Percentiles rank a stretch among this genome's conserved stretches.
Conservation (phyloP, 1,140 invertebrate species). For the Helicorthomorpha holstii region DNA sequence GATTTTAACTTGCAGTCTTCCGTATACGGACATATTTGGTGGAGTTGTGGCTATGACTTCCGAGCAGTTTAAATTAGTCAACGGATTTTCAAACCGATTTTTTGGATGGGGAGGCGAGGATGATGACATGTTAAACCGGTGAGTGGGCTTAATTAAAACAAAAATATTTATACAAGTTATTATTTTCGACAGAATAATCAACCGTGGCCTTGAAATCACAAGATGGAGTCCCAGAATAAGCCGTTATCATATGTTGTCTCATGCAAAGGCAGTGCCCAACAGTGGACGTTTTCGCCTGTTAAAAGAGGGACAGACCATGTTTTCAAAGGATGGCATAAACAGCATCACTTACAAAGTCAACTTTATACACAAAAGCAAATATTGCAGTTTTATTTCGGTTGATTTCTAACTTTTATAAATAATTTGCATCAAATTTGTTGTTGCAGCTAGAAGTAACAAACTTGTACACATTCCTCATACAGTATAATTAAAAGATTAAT, state of each 20-base stretch:
- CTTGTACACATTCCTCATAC: too few relatives aligned
- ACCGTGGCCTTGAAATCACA: not conserved
- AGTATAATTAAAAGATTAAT: too few relatives aligned
- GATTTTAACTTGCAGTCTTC: conserved; percentile 14
- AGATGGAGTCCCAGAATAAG: conserved; percentile 36
- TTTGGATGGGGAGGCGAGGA: conserved; percentile 90
- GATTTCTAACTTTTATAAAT: too few relatives aligned
- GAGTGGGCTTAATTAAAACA: not conserved
- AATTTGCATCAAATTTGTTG: too few relatives aligned
- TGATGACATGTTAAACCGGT: conserved; percentile 72
- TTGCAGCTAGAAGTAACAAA: too few relatives aligned
- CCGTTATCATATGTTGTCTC: conserved; percentile 75
- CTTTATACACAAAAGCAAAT: too few relatives aligned
- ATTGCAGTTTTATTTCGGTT: too few relatives aligned
- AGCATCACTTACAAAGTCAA: too few relatives aligned
- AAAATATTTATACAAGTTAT: not conserved
- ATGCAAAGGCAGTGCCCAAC: conserved; percentile 72
- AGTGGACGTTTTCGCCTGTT: too few relatives aligned
- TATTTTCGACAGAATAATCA: not conserved
- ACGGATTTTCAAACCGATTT: conserved; percentile 81
- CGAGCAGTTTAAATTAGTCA: conserved; percentile 61
- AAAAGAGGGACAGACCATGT: too few relatives aligned
- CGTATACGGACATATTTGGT: conserved; percentile 31
- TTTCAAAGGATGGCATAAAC: too few relatives aligned
- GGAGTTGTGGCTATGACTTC: conserved; percentile 68